phyloP scores from a whole-genome alignment of 2,888 invertebrate genomes.

The Periphyllus acericola region DNA sequence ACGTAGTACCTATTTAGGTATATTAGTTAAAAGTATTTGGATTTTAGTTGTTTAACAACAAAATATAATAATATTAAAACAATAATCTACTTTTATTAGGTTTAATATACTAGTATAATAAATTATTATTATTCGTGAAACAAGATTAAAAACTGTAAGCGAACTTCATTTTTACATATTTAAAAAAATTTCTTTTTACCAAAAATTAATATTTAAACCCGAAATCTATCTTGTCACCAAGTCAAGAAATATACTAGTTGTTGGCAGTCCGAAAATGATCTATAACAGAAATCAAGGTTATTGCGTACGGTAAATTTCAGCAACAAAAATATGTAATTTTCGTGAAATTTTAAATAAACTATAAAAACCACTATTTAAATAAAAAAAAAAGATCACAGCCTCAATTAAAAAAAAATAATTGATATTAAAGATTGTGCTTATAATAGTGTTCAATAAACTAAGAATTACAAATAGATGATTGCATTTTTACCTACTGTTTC shows the following conservation, averaged over 20 bases:
- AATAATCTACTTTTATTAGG: too few species aligned
- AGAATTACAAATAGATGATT: too few species aligned
- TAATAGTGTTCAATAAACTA: too few species aligned
- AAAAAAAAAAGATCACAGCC: neutral
- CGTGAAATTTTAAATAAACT: slow-evolving; percentile 22
- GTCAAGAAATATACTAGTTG: slow-evolving; percentile 50
- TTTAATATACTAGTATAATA: neutral
- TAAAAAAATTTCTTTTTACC: neutral
- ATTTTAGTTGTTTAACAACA: too few species aligned
- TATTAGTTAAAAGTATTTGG: too few species aligned
- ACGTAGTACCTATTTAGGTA: too few species aligned
- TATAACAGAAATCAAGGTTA: slow-evolving; percentile 59
- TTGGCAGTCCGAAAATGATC: slow-evolving; percentile 57
- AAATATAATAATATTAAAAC: too few species aligned
- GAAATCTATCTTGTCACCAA: slow-evolving; percentile 54
- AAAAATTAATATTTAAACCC: slow-evolving; percentile 32
- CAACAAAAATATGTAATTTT: slow-evolving; percentile 34
- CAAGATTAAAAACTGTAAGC: neutral
- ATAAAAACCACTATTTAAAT: neutral
- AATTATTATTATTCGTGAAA: neutral
- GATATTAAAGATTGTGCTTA: neutral
- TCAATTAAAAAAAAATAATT: neutral
- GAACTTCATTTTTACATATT: neutral
- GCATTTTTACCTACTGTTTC: neutral
- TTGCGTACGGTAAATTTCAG: slow-evolving; percentile 33